phyloP scores from a whole-genome alignment of 2,113 vertebrate genomes.

The Stigmatopora argus region DNA sequence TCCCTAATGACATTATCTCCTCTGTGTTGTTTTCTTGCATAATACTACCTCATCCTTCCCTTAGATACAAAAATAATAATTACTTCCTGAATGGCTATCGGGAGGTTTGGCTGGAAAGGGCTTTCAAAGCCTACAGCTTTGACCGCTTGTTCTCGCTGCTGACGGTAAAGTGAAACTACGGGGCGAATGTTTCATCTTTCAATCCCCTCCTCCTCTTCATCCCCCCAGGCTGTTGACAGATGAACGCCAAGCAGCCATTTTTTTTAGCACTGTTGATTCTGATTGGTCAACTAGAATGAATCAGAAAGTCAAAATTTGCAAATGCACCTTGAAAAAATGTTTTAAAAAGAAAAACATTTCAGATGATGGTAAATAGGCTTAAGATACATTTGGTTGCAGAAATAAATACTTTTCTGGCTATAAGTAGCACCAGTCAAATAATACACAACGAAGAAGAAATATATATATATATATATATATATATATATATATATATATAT shows the following conservation, averaged over 20 bases:
- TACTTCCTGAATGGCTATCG: conserved; percentile 99
- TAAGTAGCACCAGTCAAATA: too few species aligned
- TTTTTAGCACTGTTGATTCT: conserved; percentile 75
- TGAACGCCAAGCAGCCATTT: conserved; percentile 60
- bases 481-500: too few species aligned
- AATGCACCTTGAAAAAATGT: conserved; percentile 7
- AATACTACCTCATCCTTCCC: conserved; percentile 85
- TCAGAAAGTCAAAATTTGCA: conserved; percentile 33
- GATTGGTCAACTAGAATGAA: conserved; percentile 84
- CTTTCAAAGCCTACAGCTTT: conserved; percentile 98
- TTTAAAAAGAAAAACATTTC: neutral
- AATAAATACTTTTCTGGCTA: too few species aligned
- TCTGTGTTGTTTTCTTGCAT: conserved; percentile 81
- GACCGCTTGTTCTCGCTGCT: conserved; percentile 98
- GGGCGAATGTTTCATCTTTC: conserved; percentile 76
- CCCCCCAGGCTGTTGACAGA: conserved; percentile 72
- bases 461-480: too few species aligned
- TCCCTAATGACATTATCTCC: conserved; percentile 68
- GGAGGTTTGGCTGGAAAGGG: conserved; percentile 99
- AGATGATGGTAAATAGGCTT: neutral
- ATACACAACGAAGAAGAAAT: too few species aligned
- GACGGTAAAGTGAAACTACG: conserved; percentile 93
- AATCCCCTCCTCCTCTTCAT: conserved; percentile 60
- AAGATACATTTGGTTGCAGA: neutral
- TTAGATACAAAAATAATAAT: conserved; percentile 99